Base-by-base conservation (phyloP, 1,140 invertebrate genomes). In the Pseudomyrmex gracilis region DNA sequence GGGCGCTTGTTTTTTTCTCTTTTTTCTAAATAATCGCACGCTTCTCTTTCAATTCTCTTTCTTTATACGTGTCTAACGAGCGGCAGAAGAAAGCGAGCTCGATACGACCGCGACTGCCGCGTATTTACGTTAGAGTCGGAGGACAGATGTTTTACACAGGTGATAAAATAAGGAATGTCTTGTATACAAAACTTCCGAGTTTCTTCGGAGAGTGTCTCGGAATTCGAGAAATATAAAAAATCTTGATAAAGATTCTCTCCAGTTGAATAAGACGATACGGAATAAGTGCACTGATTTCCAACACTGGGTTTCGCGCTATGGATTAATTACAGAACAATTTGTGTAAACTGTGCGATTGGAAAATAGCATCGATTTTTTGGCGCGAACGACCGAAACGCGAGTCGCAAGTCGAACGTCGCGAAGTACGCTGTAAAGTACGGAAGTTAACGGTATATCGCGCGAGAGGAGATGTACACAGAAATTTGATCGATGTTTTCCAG, bases 281-380 rank as follows among this genome's bases (percentile, higher is more conserved):
- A 67, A 67, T 58, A 47, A 68, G 45, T 47, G 15, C 8, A n/a
- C 8, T 17, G 12, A 12, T 58, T 78, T 2, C 12, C 34, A 49
- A 57, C 51, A 7, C 34, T 34, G 7, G 4, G 22, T 67, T 55
- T 34, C 49, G 12, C 5, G 10, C 24, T 70, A 15, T 13, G 43
- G n/a, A n/a, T n/a, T n/a, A n/a, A 15, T 73, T 3, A 3, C 24
- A 24, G 43, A 15, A 9, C 43, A 22, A 4, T 7, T 34, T 34
- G 5, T 8, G 58, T 63, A 53, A 63, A 9, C 12, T 53, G 51
- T 8, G 64, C 67, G 63, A 83, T 55, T 58, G 61, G 82, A 60
- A 53, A 86, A 71, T 64, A 53, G 15, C 53, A 47, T 55, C 57
- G 64, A 85, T 84, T 51, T 84, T 77, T 68, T 43, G 82, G 45